A percentile compares a stretch with the other conserved stretches of the same genome.
phyloP scores from a whole-genome alignment of 2,888 invertebrate species.

The Seira ritae region DNA sequence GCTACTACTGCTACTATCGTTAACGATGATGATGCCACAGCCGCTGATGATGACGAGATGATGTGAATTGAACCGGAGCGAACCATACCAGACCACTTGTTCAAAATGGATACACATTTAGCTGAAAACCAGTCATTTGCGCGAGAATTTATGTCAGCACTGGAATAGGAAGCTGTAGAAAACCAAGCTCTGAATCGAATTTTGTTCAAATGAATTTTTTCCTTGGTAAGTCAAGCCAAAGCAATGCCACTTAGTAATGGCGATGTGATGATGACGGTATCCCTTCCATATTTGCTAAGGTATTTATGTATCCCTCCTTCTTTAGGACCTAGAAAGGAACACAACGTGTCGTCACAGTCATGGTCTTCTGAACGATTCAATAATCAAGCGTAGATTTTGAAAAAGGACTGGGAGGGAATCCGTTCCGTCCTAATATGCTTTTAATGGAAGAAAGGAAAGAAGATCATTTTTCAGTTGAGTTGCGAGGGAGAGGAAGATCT shows the following conservation, averaged over 20 bases:
- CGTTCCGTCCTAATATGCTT: not conserved
- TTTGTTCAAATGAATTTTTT: too few species aligned
- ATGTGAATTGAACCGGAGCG: not conserved
- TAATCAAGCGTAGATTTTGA: not conserved
- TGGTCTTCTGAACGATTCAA: too few species aligned
- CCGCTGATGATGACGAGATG: not conserved
- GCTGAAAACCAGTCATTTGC: not conserved
- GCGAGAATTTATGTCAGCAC: not conserved
- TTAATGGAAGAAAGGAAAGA: not conserved
- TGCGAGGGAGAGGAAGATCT: not conserved
- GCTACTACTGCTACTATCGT: not conserved
- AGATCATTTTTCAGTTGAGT: conserved; percentile 12
- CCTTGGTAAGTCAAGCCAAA: too few species aligned
- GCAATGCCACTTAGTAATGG: too few species aligned
- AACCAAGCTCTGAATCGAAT: not conserved
- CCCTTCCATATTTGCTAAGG: too few species aligned
- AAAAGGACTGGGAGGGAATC: not conserved
- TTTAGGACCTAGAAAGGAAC: too few species aligned
- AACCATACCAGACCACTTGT: not conserved
- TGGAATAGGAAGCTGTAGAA: not conserved
- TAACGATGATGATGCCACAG: not conserved
- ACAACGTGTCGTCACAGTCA: too few species aligned
- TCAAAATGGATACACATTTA: conserved; percentile 6
- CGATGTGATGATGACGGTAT: too few species aligned
- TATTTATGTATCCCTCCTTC: too few species aligned